These are phyloP conservation scores for Alloscopus bannaensis DNA, from an alignment of 2,888 invertebrate species.

Conservation along the genomic window DNA sequence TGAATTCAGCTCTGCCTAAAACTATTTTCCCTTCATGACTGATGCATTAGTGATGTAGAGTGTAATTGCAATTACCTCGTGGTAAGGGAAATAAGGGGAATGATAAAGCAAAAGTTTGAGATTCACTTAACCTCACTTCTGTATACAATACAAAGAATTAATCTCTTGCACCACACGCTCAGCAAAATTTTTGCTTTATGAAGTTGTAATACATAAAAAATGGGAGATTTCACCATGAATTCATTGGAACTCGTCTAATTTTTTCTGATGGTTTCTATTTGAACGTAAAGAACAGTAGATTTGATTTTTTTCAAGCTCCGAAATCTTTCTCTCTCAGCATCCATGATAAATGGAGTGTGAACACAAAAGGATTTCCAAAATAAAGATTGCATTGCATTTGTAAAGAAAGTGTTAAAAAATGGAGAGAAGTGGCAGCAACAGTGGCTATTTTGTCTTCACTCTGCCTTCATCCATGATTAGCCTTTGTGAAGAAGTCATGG, in stretches of 20 bases:
- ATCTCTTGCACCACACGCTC: too few species aligned
- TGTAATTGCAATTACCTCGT: constrained; percentile 36
- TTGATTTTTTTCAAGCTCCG: too few species aligned
- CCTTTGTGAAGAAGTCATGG: constrained; percentile 4
- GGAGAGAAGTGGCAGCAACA: too few species aligned
- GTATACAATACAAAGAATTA: too few species aligned
- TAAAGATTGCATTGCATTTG: too few species aligned
- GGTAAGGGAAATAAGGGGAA: constrained; percentile 1
- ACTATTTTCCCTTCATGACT: constrained; percentile 16
- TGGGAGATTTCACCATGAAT: constrained; percentile 19
- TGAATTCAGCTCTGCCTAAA: constrained; percentile 6
- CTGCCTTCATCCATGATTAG: constrained; percentile 5
- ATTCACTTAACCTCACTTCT: constrained; percentile 33
- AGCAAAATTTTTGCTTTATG: constrained; percentile 1
- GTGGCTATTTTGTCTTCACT: too few species aligned
- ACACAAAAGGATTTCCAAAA: too few species aligned
- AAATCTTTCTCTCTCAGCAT: too few species aligned
- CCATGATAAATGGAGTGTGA: constrained; percentile 52
- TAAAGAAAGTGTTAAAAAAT: too few species aligned
- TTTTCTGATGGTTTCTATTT: constrained; percentile 23
- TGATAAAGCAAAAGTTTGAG: constrained; percentile 18
- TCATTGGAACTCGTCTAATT: constrained; percentile 46
- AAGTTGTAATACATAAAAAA: too few species aligned
- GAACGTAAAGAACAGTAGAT: too few species aligned
- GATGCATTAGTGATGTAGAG: constrained; percentile 18